phyloP scores from a whole-genome alignment of 2,113 vertebrate species.

The Suricata suricatta region DNA sequence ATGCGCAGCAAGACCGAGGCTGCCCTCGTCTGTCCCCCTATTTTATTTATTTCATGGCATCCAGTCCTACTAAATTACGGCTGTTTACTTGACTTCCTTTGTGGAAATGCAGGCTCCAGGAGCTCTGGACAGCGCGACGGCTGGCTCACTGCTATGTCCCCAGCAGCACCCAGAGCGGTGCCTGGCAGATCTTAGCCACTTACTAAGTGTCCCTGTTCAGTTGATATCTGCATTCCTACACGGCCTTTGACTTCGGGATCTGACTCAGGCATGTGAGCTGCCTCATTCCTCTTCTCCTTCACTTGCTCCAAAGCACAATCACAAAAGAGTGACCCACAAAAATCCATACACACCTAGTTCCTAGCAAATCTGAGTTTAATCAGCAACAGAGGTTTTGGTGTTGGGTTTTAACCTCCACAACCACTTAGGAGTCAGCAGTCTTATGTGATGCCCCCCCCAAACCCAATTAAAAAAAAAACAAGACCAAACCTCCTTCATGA shows the following conservation, averaged over 20 bases:
- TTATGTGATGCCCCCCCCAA: not conserved
- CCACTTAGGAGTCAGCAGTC: not conserved
- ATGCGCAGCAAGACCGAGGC: not conserved
- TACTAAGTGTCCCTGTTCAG: not conserved
- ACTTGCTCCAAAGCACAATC: not conserved
- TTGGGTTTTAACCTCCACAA: not conserved
- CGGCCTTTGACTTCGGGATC: not conserved
- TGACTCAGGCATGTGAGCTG: not conserved
- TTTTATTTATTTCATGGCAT: not conserved
- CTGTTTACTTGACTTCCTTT: not conserved
- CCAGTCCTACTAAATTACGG: not conserved
- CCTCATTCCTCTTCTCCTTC: not conserved
- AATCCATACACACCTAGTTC: not conserved
- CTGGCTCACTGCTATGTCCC: not conserved
- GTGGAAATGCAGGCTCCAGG: not conserved
- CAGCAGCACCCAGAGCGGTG: not conserved
- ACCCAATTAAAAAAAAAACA: not conserved
- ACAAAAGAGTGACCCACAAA: conserved; percentile 29
- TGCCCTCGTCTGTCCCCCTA: not conserved
- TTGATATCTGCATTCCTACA: not conserved
- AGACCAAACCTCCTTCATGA: not conserved
- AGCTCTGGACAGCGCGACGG: not conserved
- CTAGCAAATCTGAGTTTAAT: not conserved
- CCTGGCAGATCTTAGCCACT: not conserved
- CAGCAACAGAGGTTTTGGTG: not conserved